These are phyloP conservation scores for Leptobrachium leishanense DNA, from an alignment of 2,113 vertebrate species.

Conservation along the genomic window DNA sequence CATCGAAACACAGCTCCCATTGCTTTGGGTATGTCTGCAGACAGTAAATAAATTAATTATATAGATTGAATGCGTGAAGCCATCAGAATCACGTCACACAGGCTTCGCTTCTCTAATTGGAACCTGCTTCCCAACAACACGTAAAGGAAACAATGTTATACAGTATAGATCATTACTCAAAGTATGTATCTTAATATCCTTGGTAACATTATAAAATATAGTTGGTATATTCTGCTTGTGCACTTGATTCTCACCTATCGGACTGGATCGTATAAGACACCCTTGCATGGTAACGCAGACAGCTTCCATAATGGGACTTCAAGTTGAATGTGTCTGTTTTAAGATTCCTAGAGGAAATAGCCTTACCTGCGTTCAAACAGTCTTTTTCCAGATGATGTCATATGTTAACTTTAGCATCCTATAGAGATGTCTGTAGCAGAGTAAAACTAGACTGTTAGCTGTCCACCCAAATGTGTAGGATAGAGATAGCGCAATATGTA, in stretches of 20 bases:
- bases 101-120: not conserved
- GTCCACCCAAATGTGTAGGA: conserved; percentile 71
- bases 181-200: too few relatives aligned
- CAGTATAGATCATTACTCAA: too few relatives aligned
- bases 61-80: conserved; percentile 16
- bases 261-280: not conserved
- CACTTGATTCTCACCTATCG: not conserved
- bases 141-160: conserved; percentile 5
- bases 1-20: conserved; percentile 49
- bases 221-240: not conserved
- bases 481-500: conserved; percentile 72
- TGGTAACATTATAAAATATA: too few relatives aligned
- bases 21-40: conserved; percentile 17
- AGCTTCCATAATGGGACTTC: too few relatives aligned
- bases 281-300: conserved; percentile 31
- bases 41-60: conserved; percentile 38
- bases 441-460: conserved; percentile 60
- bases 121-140: conserved; percentile 20
- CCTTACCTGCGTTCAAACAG: conserved; percentile 51
- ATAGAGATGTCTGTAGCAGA: conserved; percentile 9
- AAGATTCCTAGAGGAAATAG: conserved; percentile 66
- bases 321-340: conserved; percentile 34
- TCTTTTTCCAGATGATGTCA: conserved; percentile 63
- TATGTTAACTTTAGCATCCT: conserved; percentile 63
- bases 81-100: conserved; percentile 21